phyloP scores from a whole-genome alignment of 2,797 vertebrate genomes.

The Labeo calbasu region DNA sequence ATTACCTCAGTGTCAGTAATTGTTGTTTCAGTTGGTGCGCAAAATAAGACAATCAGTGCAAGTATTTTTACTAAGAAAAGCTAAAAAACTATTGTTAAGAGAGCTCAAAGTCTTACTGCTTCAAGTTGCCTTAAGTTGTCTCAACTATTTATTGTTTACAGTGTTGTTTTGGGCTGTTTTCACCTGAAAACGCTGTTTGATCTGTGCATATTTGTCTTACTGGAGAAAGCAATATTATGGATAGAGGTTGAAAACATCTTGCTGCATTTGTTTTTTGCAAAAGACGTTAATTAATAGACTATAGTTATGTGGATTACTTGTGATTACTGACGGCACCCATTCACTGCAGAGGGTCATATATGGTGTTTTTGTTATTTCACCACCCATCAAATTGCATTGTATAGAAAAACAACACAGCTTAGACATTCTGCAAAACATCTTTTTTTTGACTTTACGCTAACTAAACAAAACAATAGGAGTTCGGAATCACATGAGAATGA shows the following conservation, averaged over 20 bases:
- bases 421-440: not conserved
- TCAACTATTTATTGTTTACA: not conserved
- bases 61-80: no score
- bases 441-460: not conserved
- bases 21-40: no score
- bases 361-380: not conserved
- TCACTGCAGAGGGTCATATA: not conserved
- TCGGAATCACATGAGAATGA: no score
- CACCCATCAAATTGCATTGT: not conserved
- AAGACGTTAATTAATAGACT: not conserved
- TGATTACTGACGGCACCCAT: not conserved
- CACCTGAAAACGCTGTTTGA: not conserved
- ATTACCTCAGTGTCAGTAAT: no score
- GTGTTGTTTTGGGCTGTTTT: not conserved
- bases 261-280: not conserved
- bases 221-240: not conserved
- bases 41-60: no score
- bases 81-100: no score
- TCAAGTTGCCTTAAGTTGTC: no score
- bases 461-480: not conserved
- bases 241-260: not conserved
- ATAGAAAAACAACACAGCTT: not conserved
- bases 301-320: not conserved
- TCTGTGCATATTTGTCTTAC: not conserved
- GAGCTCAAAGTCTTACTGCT: no score